Evolutionary conservation across 2,113 vertebrate genomes (phyloP).

Genomic region (Chloropsis hardwickii): DNA sequence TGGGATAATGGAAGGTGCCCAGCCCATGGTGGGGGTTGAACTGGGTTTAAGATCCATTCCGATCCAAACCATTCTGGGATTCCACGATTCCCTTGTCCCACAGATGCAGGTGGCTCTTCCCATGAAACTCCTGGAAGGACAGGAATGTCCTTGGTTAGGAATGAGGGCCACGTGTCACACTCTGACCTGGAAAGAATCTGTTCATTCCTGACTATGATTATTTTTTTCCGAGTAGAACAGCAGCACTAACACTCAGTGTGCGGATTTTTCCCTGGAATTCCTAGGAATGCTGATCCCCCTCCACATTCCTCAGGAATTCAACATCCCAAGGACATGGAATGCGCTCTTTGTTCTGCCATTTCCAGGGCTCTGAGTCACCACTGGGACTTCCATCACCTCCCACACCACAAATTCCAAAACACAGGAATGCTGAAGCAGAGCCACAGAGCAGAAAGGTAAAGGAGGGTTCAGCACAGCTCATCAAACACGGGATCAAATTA

Average conservation of each 20-base stretch:
- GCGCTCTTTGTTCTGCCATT: not conserved
- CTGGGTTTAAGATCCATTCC: not conserved
- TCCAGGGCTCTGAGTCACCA: not conserved
- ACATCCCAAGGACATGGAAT: accelerated
- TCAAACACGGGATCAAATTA: not conserved
- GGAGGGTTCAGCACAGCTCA: not conserved
- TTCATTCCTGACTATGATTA: not conserved
- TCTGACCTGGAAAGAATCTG: not conserved
- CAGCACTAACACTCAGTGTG: accelerated
- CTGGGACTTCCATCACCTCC: not conserved
- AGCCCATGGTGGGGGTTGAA: not conserved
- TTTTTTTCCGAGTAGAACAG: not conserved
- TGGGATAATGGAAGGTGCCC: not conserved
- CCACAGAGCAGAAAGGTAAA: not conserved
- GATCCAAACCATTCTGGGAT: not conserved
- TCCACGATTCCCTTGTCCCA: not conserved
- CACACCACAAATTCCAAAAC: accelerated
- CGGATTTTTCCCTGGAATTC: not conserved
- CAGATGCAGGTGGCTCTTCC: not conserved
- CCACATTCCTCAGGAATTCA: not conserved
- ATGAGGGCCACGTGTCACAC: accelerated
- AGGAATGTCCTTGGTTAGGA: not conserved
- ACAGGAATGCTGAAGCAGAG: not conserved
- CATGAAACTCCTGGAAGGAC: not conserved
- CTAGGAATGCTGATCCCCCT: not conserved